Base-by-base conservation (phyloP, 2,113 vertebrate genomes). In the Anarrhichthys ocellatus region DNA sequence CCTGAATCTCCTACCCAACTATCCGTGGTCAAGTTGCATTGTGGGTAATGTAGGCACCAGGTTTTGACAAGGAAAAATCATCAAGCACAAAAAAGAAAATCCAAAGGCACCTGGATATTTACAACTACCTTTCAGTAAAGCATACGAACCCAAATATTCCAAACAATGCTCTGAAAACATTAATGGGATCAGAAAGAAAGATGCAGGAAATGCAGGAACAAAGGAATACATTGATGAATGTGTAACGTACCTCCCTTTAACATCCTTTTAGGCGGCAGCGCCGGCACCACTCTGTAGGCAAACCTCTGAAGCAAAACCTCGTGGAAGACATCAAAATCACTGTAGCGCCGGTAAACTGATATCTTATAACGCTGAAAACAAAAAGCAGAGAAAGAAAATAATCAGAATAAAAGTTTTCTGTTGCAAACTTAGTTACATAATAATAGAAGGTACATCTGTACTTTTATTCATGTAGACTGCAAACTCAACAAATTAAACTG, bases 261-360 rank as follows among this genome's bases (percentile, higher is more conserved):
- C 95, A 97, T 95, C 83, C 97, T 96, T 91, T 99, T 99, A 3
- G 98, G 98, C 0, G 98, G 98, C 36, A 99, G 94, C 0, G 96
- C 95, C 0, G 98, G 98, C 64, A 99, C 98, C 92, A 97, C 96
- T 14, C 98, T 96, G 86, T 99, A 99, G 0, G 97, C 96, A 84
- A 97, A 99, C 83, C 96, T 97, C 91, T 98, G 97, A 5, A 99
- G 96, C 89, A 99, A 93, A 87, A 96, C 92, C 89, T 98, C 98
- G 0, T 99, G 98, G 95, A 99, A 98, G 87, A 98, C 96, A 84
- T 99, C 98, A 1, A 99, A 99, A 74, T 99, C 97, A 0, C 96
- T 99, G 76, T 99, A 99, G 15, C 98, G 93, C 6, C 98, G 90
- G 50, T 97, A 97, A 73, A 99, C 98, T 0, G 97, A 97, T 70